Evolutionary conservation across 2,888 invertebrate genomes (phyloP), one percentile per base, ranked within the genome.

Genomic region (Synergus itoensis): DNA sequence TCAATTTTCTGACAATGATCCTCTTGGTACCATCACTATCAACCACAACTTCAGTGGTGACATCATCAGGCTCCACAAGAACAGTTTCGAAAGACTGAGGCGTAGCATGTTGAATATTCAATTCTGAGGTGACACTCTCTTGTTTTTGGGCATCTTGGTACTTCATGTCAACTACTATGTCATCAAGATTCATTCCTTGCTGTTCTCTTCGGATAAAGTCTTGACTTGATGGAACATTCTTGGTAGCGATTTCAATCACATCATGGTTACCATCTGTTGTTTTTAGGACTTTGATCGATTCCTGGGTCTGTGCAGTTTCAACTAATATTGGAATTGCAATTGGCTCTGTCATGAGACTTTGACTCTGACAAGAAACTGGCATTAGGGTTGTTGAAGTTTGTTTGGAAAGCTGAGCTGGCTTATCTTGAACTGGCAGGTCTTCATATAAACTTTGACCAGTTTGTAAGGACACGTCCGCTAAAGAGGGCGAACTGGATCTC

Each of bases 51-150:
- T 96, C 96, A 0, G 97, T 97, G 0, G 96, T 96, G 1, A 96
- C 96, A 89, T 96, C 96, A 90, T 96, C 96, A 0, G 97, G 97
- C 90, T 97, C 96, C 0, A 96, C 95, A 90, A 97, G 95, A 5
- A 96, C 94, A 0, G 97, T 97, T 92, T 97, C 97, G 88, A 97
- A 97, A 0, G 96, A 94, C 86, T 96, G 96, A 0, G 96, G 96
- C 45, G 95, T 92, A 76, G 95, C 95, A 88, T 96, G 96, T 11
- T 95, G 94, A 53, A 97, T 96, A 86, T 94, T 95, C 18, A 97
- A 90, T 87, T 96, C 95, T 0, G 96, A 95, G 77, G 94, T 94
- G 53, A 93, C 92, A 77, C 93, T 92, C 78, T 94, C 94, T 28
- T 92, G 88, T 77, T 94, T 93, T 16, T 92, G 91, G 21, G 93